Evolutionary conservation across 2,113 vertebrate species (phyloP).

Genomic region (Daboia siamensis): DNA sequence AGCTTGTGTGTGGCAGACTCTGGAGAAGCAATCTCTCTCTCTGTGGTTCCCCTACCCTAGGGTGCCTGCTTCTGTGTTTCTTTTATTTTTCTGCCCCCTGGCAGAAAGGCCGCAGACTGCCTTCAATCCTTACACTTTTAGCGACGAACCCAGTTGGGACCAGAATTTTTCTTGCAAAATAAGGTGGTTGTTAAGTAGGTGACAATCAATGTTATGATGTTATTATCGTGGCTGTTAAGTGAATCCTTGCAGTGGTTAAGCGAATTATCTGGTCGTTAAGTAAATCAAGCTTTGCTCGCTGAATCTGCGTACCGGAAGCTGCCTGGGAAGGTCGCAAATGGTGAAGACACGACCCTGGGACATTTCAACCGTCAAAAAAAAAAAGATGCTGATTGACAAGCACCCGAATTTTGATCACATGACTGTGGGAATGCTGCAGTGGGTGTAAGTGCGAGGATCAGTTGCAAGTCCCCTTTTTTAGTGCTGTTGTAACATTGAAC

Average conservation of each 20-base stretch:
- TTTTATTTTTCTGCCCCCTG: not conserved
- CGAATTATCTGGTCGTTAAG: not conserved
- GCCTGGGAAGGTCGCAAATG: not conserved
- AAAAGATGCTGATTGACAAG: not conserved
- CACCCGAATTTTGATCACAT: not conserved
- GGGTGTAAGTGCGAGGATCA: too few relatives aligned
- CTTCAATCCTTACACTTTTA: not conserved
- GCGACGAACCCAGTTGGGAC: not conserved
- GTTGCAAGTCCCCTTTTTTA: too few relatives aligned
- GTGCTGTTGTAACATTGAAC: not conserved
- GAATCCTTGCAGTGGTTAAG: not conserved
- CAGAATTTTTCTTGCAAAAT: not conserved
- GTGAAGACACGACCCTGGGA: too few relatives aligned
- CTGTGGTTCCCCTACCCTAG: not conserved
- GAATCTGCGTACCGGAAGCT: not conserved
- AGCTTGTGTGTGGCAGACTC: not conserved
- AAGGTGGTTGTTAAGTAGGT: too few relatives aligned
- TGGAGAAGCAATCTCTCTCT: not conserved
- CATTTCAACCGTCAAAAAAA: not conserved
- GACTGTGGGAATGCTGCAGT: not conserved
- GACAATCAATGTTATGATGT: not conserved
- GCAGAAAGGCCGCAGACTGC: not conserved
- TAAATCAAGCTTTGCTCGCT: not conserved
- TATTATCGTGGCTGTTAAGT: not conserved
- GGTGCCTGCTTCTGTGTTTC: not conserved